Percentiles rank a stretch among this genome's conserved stretches.
Evolutionary conservation across 2,888 invertebrate genomes (phyloP).

Genomic region (Timema cristinae): DNA sequence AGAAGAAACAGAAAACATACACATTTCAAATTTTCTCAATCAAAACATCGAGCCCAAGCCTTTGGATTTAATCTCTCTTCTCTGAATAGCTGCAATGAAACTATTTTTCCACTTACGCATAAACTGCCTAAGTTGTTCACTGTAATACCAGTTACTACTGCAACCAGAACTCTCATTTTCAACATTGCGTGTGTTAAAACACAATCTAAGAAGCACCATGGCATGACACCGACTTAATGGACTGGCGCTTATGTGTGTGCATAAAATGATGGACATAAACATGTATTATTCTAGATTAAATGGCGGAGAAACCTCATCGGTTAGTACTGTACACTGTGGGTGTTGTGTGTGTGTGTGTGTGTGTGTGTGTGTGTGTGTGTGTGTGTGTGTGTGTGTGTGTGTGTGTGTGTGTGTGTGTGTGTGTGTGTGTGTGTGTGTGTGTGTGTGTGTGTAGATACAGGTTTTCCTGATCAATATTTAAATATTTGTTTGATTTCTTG

Average conservation of each 20-base stretch:
- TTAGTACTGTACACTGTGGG: too few species aligned
- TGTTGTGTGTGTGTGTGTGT: too few species aligned
- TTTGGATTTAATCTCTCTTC: not conserved
- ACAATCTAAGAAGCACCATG: not conserved
- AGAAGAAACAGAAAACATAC: too few species aligned
- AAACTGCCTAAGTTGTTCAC: not conserved
- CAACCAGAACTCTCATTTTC: constrained; percentile 4
- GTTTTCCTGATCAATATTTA: too few species aligned
- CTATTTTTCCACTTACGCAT: constrained; percentile 5
- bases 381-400: too few species aligned
- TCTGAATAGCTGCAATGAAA: not conserved
- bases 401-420: too few species aligned
- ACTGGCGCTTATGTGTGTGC: not conserved
- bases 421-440: too few species aligned
- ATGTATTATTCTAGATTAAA: too few species aligned
- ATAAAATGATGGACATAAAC: not conserved
- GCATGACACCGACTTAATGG: not conserved
- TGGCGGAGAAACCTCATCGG: too few species aligned
- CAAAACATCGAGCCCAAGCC: not conserved
- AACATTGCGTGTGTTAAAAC: constrained; percentile 8
- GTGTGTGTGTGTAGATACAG: too few species aligned
- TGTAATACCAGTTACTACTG: constrained; percentile 1
- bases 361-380: too few species aligned
- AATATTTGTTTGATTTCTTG: too few species aligned
- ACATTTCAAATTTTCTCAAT: not conserved